Evolutionary conservation across 2,113 vertebrate species (phyloP).

Genomic region (Melanotaenia duboulayi): DNA sequence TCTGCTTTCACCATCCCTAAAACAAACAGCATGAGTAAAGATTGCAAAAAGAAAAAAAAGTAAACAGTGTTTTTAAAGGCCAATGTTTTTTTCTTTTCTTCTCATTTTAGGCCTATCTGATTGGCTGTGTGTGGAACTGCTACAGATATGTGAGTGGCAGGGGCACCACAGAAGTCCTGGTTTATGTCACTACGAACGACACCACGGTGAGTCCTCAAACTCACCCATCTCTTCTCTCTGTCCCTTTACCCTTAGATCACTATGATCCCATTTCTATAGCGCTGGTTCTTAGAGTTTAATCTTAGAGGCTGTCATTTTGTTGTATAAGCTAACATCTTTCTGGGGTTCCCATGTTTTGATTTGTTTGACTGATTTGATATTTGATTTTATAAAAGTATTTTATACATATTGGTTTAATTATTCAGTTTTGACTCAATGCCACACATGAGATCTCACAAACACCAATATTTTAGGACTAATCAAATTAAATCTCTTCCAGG

Average conservation of each 20-base stretch:
- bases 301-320: background rate
- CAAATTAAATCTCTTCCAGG: too few relatives aligned
- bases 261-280: background rate
- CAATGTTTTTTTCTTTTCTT: conserved; percentile 22
- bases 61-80: conserved; percentile 33
- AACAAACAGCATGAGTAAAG: background rate
- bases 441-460: too few relatives aligned
- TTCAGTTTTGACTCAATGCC: too few relatives aligned
- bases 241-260: background rate
- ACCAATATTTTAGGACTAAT: too few relatives aligned
- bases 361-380: too few relatives aligned
- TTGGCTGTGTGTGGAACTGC: conserved; percentile 99
- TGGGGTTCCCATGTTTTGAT: too few relatives aligned
- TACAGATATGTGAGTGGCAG: conserved; percentile 95
- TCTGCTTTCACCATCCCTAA: conserved; percentile 1
- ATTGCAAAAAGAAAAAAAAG: background rate
- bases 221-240: background rate
- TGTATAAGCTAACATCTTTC: too few relatives aligned
- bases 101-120: conserved; percentile 90
- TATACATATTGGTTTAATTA: too few relatives aligned
- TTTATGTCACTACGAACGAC: conserved; percentile 95
- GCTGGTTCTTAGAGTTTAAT: background rate
- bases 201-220: conserved; percentile 86
- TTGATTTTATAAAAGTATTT: too few relatives aligned
- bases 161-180: conserved; percentile 91